Percentiles rank a stretch among this genome's conserved stretches.
These are phyloP conservation scores for Apogon talboti DNA, from an alignment of 2,797 vertebrate genomes.

Conservation along the genomic window DNA sequence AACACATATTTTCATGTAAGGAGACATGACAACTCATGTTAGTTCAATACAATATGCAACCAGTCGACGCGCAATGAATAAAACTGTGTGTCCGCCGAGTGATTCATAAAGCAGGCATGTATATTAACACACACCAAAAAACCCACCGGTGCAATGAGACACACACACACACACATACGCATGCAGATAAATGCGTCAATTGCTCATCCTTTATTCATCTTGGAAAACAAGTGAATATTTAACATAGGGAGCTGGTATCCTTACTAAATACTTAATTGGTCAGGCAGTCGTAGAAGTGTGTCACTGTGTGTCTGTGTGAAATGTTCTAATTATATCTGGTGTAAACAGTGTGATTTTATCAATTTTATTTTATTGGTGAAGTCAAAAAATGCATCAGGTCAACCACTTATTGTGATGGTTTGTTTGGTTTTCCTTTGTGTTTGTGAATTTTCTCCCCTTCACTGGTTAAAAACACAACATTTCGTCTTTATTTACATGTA, in stretches of 20 bases:
- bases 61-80: constrained; percentile 27
- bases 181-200: constrained; percentile 73
- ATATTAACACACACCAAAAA: constrained; percentile 1
- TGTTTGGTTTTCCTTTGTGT: too few species aligned
- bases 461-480: too few species aligned
- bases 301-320: background rate
- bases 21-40: too few species aligned
- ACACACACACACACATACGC: constrained; percentile 17
- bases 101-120: constrained; percentile 9
- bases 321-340: background rate
- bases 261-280: constrained; percentile 85
- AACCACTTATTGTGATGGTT: too few species aligned
- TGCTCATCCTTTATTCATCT: constrained; percentile 85
- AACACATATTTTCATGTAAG: too few species aligned
- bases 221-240: constrained; percentile 86
- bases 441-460: too few species aligned
- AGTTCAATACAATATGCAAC: constrained; percentile 23
- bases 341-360: background rate
- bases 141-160: constrained; percentile 4
- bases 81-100: constrained; percentile 38
- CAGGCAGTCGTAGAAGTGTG: constrained; percentile 61
- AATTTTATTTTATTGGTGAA: too few species aligned
- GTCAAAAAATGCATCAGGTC: too few species aligned
- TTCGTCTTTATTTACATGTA: too few species aligned
- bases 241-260: constrained; percentile 76